Base-by-base conservation (phyloP, 2,888 invertebrate species). In the Watsonalla cultraria region DNA sequence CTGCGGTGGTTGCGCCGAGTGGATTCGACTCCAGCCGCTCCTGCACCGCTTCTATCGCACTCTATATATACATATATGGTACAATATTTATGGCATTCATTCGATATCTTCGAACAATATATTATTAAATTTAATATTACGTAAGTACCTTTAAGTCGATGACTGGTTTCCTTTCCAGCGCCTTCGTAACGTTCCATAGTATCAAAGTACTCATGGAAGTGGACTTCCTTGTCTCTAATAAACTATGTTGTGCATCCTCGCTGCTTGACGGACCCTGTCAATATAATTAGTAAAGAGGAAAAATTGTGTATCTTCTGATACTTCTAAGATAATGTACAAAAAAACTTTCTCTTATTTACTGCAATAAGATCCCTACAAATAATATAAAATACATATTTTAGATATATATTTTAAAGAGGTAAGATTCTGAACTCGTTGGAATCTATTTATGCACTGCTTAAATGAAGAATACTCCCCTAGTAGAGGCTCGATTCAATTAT, bases 181-280 rank as follows among this genome's bases (percentile, higher is more conserved):
- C 86, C 70, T 88, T 90, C 4, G 80, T 69, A 58, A 90, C 68
- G 57, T 90, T 90, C 90, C 90, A 90, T 57, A 74, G 52, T 54
- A 89, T 80, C 33, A 88, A 70, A 53, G 79, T 72, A 45, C 66
- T 67, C 71, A 89, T 76, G 11, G 89, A 88, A 7, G 74, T 72
- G 42, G 61, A 51, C 54, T 62, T 54, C 37, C 48, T 37, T 34
- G 35, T 34, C 0, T 42, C 42, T 42, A 37, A 49, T 8, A 8
- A 37, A 14, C 13, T 7, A 14, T 9, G 11, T 49, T 49, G 37
- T 6, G 24, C 8, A 37, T 39, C 13, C 35, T 14, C 35, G n/a
- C 5, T 35, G 35, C 9, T 49, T 11, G 5, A 9, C 6, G 14
- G 35, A 37, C 37, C 39, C 49, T 49, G 34, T 8, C 47, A 48